These are phyloP conservation scores for Sebastes diaconus DNA, from an alignment of 2,797 vertebrate genomes.

Conservation along the genomic window DNA sequence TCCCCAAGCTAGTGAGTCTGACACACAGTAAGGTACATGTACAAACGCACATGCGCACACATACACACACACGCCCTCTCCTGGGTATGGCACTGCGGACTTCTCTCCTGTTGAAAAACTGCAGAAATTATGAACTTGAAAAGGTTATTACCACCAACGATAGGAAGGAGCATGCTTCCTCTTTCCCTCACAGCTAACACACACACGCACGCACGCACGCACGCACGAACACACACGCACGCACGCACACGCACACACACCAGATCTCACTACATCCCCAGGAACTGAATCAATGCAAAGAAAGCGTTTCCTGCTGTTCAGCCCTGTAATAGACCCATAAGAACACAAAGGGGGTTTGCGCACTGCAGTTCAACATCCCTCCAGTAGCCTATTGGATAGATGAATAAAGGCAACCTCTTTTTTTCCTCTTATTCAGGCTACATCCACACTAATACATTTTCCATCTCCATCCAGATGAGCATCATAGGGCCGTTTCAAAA, in stretches of 20 bases:
- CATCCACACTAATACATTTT: no score
- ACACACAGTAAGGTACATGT: slow-evolving; percentile 48
- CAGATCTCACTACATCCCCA: slow-evolving; percentile 11
- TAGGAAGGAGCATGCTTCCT: slow-evolving; percentile 60
- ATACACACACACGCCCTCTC: slow-evolving; percentile 11
- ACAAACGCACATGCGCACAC: not conserved
- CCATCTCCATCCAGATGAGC: no score
- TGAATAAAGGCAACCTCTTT: not conserved
- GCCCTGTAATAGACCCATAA: not conserved
- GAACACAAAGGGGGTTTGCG: slow-evolving; percentile 8
- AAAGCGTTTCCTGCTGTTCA: slow-evolving; percentile 30
- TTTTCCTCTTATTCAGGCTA: not conserved
- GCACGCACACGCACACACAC: not conserved
- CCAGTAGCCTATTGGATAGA: not conserved
- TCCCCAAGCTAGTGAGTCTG: slow-evolving; percentile 49
- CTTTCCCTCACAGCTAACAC: slow-evolving; percentile 30
- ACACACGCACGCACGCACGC: slow-evolving; percentile 14
- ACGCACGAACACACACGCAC: slow-evolving; percentile 12
- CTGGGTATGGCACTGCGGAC: slow-evolving; percentile 55
- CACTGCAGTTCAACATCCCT: slow-evolving; percentile 5
- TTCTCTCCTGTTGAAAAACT: slow-evolving; percentile 56
- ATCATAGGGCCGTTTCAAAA: no score
- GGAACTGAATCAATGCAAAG: slow-evolving; percentile 33
- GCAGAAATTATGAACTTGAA: slow-evolving; percentile 58
- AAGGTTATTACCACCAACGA: slow-evolving; percentile 60